A percentile compares a stretch with the other conserved stretches of the same genome.
phyloP scores from a whole-genome alignment of 2,113 vertebrate genomes.

The Tyto alba region DNA sequence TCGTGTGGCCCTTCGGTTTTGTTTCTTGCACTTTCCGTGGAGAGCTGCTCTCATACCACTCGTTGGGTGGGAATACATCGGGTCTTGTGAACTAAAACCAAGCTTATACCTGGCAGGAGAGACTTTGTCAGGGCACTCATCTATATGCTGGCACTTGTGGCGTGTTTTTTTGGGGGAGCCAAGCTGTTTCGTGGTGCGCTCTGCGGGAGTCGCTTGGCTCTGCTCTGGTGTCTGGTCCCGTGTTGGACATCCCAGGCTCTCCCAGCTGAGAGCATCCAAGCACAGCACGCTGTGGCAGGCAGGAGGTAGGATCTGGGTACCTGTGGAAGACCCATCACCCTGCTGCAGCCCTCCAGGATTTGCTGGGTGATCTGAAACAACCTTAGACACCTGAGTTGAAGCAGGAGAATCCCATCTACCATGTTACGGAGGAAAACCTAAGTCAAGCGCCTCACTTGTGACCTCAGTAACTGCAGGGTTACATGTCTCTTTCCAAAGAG shows the following conservation, averaged over 20 bases:
- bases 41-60: neutral
- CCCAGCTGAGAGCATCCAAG: neutral
- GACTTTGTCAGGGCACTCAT: neutral
- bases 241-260: neutral
- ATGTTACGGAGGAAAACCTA: neutral
- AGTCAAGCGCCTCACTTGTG: neutral
- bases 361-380: neutral
- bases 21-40: neutral
- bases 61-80: neutral
- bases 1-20: neutral
- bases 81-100: neutral
- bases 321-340: neutral
- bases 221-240: neutral
- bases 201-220: neutral
- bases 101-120: neutral
- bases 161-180: neutral
- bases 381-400: neutral
- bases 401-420: neutral
- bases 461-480: neutral
- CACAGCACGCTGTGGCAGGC: neutral
- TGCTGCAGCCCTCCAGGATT: neutral
- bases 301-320: neutral
- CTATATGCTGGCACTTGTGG: neutral
- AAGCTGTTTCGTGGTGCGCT: neutral
- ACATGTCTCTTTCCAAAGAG: fast-evolving